Conservation (phyloP, 2,888 invertebrate genomes). For the Salticus scenicus region DNA sequence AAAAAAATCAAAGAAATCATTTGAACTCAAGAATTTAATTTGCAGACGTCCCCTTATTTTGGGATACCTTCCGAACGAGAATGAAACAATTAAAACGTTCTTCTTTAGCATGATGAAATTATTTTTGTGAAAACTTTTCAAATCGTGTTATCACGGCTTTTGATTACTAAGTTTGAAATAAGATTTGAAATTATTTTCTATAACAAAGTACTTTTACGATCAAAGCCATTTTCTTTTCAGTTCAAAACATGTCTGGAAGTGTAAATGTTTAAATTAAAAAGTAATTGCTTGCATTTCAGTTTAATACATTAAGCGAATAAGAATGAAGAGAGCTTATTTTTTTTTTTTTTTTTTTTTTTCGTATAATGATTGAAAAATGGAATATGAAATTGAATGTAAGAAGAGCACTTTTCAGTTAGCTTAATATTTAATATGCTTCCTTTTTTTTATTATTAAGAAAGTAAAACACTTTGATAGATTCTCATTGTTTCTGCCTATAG, state of each 20-base stretch:
- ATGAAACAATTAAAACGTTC: conserved; percentile 51
- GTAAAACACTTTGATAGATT: no score
- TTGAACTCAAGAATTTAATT: no score
- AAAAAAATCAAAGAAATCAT: no score
- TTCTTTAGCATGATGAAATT: conserved; percentile 40
- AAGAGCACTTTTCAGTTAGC: no score
- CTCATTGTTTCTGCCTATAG: no score
- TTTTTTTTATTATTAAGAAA: no score
- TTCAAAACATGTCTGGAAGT: background rate
- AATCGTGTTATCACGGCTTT: conserved; percentile 53
- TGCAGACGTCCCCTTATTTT: background rate
- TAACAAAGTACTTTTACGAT: conserved; percentile 5
- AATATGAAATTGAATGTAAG: background rate
- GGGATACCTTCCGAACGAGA: background rate
- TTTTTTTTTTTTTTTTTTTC: background rate
- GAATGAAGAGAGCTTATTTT: background rate
- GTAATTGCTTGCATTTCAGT: background rate
- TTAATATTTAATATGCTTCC: no score
- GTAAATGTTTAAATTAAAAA: conserved; percentile 6
- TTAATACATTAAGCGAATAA: background rate
- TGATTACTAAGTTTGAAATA: conserved; percentile 57
- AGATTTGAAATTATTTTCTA: conserved; percentile 48
- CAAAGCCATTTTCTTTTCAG: background rate
- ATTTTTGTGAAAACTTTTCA: conserved; percentile 37
- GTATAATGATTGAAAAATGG: background rate